These are phyloP conservation scores for Ifrita kowaldi DNA, from an alignment of 2,113 vertebrate genomes.

Conservation along the genomic window DNA sequence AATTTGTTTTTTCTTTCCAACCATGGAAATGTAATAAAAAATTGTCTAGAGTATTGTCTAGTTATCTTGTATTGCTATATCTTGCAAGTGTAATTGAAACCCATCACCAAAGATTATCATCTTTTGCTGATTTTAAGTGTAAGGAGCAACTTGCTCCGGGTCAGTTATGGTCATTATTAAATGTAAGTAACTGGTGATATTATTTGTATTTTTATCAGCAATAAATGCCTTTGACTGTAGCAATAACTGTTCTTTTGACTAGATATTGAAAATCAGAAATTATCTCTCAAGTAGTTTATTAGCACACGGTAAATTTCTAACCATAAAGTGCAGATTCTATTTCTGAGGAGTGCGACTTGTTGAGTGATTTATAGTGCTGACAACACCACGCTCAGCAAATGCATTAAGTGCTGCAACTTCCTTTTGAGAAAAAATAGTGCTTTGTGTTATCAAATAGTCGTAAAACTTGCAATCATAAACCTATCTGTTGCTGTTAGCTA, in stretches of 20 bases:
- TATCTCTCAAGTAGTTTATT: neutral
- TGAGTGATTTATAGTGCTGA: constrained; percentile 11
- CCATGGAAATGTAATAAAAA: neutral
- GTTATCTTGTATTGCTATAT: neutral
- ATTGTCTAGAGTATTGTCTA: neutral
- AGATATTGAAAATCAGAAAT: neutral
- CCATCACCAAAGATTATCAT: neutral
- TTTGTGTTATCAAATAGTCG: constrained; percentile 9
- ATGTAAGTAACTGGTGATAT: neutral
- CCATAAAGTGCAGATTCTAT: neutral
- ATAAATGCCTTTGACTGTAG: neutral
- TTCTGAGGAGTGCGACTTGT: neutral
- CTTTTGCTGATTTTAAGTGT: neutral
- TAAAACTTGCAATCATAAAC: constrained; percentile 37
- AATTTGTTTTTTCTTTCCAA: neutral
- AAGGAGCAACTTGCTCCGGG: neutral
- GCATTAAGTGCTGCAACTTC: neutral
- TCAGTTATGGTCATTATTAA: neutral
- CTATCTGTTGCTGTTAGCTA: constrained; percentile 6
- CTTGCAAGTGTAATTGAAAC: neutral
- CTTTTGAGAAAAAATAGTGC: constrained; percentile 1
- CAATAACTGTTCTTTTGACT: neutral
- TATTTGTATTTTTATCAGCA: neutral
- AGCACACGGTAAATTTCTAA: neutral
- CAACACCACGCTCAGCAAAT: neutral